Evolutionary conservation across 2,888 invertebrate genomes (phyloP).

Genomic region (Salticus scenicus): DNA sequence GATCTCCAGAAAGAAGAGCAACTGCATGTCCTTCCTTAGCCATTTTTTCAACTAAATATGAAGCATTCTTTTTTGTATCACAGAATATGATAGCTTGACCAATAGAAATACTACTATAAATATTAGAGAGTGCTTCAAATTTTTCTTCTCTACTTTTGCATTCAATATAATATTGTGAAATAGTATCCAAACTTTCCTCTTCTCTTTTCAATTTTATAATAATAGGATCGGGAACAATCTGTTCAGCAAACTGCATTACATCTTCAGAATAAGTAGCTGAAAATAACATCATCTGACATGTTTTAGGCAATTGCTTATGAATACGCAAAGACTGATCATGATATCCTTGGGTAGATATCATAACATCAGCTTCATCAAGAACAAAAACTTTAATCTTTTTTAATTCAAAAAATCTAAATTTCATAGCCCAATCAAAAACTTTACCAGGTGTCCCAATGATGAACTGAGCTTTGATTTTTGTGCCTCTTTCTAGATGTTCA

Average conservation of each 20-base stretch:
- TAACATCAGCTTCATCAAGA: slow-evolving; percentile 98
- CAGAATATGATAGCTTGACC: slow-evolving; percentile 99
- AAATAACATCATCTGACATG: slow-evolving; percentile 98
- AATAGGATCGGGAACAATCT: slow-evolving; percentile 92
- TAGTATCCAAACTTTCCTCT: slow-evolving; percentile 96
- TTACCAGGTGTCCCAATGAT: slow-evolving; percentile 99
- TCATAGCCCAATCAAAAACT: slow-evolving; percentile 93
- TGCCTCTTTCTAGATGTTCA: slow-evolving; percentile 79
- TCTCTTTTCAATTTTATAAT: slow-evolving; percentile 82
- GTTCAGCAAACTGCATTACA: slow-evolving; percentile 97
- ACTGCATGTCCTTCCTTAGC: slow-evolving; percentile 92
- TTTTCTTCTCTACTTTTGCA: slow-evolving; percentile 91
- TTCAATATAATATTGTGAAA: slow-evolving; percentile 96
- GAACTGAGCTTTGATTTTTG: slow-evolving; percentile 88
- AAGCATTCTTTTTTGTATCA: slow-evolving; percentile 71
- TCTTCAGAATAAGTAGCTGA: slow-evolving; percentile 96
- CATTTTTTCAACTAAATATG: slow-evolving; percentile 87
- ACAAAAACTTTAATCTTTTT: slow-evolving; percentile 92
- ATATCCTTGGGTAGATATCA: slow-evolving; percentile 98
- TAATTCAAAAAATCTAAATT: slow-evolving; percentile 89
- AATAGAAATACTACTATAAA: slow-evolving; percentile 96
- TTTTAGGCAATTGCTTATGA: slow-evolving; percentile 85
- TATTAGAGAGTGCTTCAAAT: slow-evolving; percentile 93
- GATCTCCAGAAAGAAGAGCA: slow-evolving; percentile 92
- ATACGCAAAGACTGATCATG: slow-evolving; percentile 97